Conservation (phyloP, 1,140 invertebrate genomes). For the Colletes latitarsis region DNA sequence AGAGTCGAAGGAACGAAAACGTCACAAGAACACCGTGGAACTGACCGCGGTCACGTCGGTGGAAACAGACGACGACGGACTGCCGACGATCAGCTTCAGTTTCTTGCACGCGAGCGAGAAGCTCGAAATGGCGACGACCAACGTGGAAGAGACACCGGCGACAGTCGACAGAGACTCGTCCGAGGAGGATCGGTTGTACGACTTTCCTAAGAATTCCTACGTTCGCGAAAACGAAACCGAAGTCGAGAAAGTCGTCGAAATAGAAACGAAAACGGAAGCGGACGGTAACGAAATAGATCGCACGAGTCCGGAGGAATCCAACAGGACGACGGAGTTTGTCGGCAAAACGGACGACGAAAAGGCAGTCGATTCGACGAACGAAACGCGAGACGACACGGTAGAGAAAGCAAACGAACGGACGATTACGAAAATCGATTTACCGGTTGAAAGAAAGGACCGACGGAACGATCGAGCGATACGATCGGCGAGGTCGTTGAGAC, state of each 20-base stretch:
- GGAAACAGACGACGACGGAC: constrained; percentile 69
- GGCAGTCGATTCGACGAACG: too few species aligned
- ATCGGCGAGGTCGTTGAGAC: constrained; percentile 47
- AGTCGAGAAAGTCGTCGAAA: background rate
- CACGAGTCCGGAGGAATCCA: background rate
- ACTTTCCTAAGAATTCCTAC: constrained; percentile 28
- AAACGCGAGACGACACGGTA: background rate
- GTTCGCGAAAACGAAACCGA: constrained; percentile 13
- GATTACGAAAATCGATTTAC: background rate
- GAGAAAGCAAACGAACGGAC: background rate
- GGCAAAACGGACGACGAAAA: too few species aligned
- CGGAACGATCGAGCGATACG: constrained; percentile 25
- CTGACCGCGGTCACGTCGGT: constrained; percentile 72
- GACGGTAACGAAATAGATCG: background rate
- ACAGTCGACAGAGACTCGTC: constrained; percentile 10
- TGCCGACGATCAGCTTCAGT: constrained; percentile 77
- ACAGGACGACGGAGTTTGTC: background rate
- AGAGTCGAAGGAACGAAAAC: constrained; percentile 31
- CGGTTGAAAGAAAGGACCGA: background rate
- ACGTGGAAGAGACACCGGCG: constrained; percentile 8
- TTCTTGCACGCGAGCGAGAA: constrained; percentile 68
- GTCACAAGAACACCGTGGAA: constrained; percentile 73
- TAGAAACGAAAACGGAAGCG: background rate
- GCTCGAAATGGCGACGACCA: too few species aligned
- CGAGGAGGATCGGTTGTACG: constrained; percentile 16